phyloP scores from a whole-genome alignment of 1,140 invertebrate species.

The Dendrolimus kikuchii region DNA sequence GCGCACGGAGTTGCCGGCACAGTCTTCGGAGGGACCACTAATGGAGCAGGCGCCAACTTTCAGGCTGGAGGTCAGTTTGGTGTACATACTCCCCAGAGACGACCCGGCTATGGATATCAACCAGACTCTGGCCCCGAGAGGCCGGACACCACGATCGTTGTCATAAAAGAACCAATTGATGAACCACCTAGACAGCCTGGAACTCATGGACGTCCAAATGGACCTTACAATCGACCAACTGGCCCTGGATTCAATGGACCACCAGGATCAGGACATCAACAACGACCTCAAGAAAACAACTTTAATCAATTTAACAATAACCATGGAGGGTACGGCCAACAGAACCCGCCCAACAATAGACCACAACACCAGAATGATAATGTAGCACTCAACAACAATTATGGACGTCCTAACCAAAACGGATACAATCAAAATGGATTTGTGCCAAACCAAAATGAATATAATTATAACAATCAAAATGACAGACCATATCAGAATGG shows the following conservation, averaged over 20 bases:
- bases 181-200: neutral
- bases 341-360: too few relatives aligned
- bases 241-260: too few relatives aligned
- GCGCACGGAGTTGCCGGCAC: conserved; percentile 11
- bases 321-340: too few relatives aligned
- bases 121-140: conserved; percentile 11
- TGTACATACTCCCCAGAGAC: conserved; percentile 1
- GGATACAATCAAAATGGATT: conserved; percentile 3
- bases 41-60: conserved; percentile 10
- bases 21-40: conserved; percentile 10
- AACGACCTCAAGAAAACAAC: too few relatives aligned
- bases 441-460: conserved; percentile 1
- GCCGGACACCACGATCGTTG: conserved; percentile 10
- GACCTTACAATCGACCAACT: neutral
- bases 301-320: too few relatives aligned
- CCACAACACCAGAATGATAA: too few relatives aligned
- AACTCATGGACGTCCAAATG: neutral
- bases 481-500: neutral
- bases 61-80: conserved; percentile 4
- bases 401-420: conserved; percentile 6
- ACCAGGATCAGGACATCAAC: neutral
- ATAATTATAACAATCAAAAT: conserved; percentile 1
- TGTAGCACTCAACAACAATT: conserved; percentile 3
- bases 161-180: conserved; percentile 10
- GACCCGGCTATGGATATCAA: conserved; percentile 1